Conservation (phyloP, 1,140 invertebrate species). For the Hyles vespertilio region DNA sequence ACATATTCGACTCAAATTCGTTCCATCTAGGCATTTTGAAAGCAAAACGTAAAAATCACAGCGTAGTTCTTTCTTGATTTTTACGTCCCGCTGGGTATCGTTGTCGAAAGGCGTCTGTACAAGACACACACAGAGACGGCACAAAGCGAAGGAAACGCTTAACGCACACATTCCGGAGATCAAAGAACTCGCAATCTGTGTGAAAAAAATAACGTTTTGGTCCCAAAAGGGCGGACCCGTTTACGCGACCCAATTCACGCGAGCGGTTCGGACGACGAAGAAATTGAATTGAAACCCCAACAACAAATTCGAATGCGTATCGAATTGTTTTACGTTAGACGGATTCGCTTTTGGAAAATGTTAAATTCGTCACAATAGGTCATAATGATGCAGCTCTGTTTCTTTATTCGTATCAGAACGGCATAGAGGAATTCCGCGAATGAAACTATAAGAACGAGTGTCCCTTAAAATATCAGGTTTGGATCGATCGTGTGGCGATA, state of each 20-base stretch:
- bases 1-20: constrained; percentile 7
- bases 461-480: constrained; percentile 50
- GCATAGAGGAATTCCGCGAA: constrained; percentile 53
- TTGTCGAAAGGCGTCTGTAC: constrained; percentile 41
- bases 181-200: constrained; percentile 72
- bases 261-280: constrained; percentile 61
- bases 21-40: constrained; percentile 18
- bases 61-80: constrained; percentile 49
- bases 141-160: constrained; percentile 69
- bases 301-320: constrained; percentile 73
- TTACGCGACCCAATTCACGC: constrained; percentile 73
- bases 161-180: constrained; percentile 71
- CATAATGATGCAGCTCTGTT: constrained; percentile 69
- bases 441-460: constrained; percentile 36
- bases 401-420: constrained; percentile 61
- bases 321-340: constrained; percentile 75
- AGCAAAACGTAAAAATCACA: constrained; percentile 43
- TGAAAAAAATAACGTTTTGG: constrained; percentile 72
- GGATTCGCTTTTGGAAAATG: constrained; percentile 71
- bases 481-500: constrained; percentile 66
- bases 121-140: constrained; percentile 53
- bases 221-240: constrained; percentile 70
- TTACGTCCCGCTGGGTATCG: constrained; percentile 63
- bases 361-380: constrained; percentile 69
- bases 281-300: constrained; percentile 72